Evolutionary conservation across 2,888 invertebrate genomes (phyloP).

Genomic region (Tetrapedia diversipes): DNA sequence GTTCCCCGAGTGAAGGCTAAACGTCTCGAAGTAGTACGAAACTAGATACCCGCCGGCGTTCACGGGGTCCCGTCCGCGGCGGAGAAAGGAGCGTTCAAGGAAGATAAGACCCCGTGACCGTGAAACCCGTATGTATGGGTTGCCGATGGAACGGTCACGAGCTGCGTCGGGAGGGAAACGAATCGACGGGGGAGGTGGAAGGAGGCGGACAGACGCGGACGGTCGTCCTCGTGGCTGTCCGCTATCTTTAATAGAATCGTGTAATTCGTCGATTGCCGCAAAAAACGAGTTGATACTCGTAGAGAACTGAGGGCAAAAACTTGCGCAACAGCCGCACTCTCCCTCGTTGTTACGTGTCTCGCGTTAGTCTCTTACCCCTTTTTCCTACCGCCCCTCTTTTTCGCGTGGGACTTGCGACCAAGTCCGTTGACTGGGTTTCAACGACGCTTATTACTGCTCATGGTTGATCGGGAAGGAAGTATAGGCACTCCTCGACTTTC

Average conservation of each 20-base stretch:
- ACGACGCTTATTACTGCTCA: slow-evolving; percentile 29
- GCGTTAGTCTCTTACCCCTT: neutral
- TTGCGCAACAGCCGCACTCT: slow-evolving; percentile 18
- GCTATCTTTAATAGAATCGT: slow-evolving; percentile 62
- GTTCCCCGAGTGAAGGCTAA: slow-evolving; percentile 27
- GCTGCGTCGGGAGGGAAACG: slow-evolving; percentile 22
- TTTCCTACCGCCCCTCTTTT: neutral
- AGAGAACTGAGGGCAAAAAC: slow-evolving; percentile 24
- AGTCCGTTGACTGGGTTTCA: neutral
- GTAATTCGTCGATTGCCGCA: slow-evolving; percentile 62
- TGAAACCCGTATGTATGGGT: slow-evolving; percentile 55
- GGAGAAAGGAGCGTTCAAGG: slow-evolving; percentile 56
- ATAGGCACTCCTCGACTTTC: neutral
- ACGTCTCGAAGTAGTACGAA: slow-evolving; percentile 62
- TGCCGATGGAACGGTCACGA: slow-evolving; percentile 40
- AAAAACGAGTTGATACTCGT: slow-evolving; percentile 38
- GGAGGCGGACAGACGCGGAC: neutral
- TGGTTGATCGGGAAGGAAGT: neutral
- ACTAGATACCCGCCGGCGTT: slow-evolving; percentile 59
- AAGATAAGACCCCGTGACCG: slow-evolving; percentile 63
- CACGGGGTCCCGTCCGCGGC: slow-evolving; percentile 25
- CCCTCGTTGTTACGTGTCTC: slow-evolving; percentile 11
- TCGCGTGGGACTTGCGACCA: neutral
- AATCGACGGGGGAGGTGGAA: slow-evolving; percentile 2
- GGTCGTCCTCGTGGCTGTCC: slow-evolving; percentile 16